Percentiles rank a stretch among this genome's conserved stretches.
Evolutionary conservation across 2,797 vertebrate species (phyloP).

Genomic region (Darevskia nairensis): DNA sequence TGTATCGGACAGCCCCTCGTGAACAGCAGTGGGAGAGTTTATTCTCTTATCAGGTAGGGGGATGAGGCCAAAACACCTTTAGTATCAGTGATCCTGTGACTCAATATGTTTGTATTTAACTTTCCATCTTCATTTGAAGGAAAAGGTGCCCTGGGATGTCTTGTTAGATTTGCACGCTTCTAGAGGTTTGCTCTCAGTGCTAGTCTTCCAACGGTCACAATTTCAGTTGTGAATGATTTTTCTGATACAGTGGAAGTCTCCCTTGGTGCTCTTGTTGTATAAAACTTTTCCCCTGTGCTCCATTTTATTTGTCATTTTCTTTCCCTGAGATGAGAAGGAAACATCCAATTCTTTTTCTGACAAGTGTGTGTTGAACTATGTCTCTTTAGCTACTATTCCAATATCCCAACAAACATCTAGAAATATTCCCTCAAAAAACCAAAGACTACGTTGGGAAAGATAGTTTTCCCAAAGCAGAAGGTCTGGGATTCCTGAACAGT

Average conservation of each 20-base stretch:
- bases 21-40: constrained; percentile 83
- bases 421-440: neutral
- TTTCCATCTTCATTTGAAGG: constrained; percentile 6
- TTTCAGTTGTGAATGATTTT: neutral
- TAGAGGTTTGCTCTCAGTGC: neutral
- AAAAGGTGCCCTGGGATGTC: neutral
- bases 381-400: neutral
- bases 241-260: neutral
- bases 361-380: neutral
- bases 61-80: neutral
- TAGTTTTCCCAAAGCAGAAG: neutral
- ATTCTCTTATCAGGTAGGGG: constrained; percentile 82
- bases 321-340: neutral
- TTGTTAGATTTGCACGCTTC: neutral
- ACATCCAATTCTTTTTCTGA: neutral
- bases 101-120: neutral
- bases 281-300: neutral
- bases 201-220: neutral
- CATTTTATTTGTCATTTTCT: neutral
- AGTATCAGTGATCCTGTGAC: neutral
- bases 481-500: neutral
- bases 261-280: neutral
- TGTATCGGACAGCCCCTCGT: constrained; percentile 78
- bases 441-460: neutral
- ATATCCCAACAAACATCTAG: neutral